These are phyloP conservation scores for Melipona beecheii DNA, from an alignment of 2,888 invertebrate species.

Conservation along the genomic window DNA sequence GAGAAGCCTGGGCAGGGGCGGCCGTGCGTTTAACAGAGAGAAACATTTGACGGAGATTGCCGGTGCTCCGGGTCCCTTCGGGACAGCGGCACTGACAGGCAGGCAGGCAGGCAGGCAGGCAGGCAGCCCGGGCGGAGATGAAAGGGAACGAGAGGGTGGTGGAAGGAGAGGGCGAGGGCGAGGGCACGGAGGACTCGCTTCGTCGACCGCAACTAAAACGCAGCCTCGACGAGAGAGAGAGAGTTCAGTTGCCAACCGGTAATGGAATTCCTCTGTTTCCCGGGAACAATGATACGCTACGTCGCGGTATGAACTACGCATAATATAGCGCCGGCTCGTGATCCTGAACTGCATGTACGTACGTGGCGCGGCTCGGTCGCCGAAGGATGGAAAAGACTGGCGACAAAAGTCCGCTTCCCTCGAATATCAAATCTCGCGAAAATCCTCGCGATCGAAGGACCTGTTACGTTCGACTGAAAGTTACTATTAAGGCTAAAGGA, in stretches of 20 bases:
- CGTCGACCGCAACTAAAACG: constrained; percentile 81
- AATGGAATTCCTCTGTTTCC: constrained; percentile 83
- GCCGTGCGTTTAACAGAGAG: constrained; percentile 51
- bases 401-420: constrained; percentile 17
- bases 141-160: constrained; percentile 45
- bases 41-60: constrained; percentile 69
- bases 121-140: constrained; percentile 44
- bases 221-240: constrained; percentile 70
- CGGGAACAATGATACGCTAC: constrained; percentile 81
- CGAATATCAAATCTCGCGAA: constrained; percentile 71
- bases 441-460: constrained; percentile 55
- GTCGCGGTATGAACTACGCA: constrained; percentile 82
- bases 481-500: too few species aligned
- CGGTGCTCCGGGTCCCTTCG: constrained; percentile 53
- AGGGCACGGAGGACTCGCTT: constrained; percentile 74
- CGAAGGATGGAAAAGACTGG: constrained; percentile 31
- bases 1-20: too few species aligned
- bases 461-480: too few species aligned
- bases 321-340: constrained; percentile 72
- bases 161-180: constrained; percentile 43
- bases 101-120: not conserved
- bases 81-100: constrained; percentile 40
- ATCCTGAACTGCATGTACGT: constrained; percentile 54
- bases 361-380: not conserved
- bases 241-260: constrained; percentile 81